phyloP scores from a whole-genome alignment of 2,888 invertebrate species.

The Deladenus siricidicola region DNA sequence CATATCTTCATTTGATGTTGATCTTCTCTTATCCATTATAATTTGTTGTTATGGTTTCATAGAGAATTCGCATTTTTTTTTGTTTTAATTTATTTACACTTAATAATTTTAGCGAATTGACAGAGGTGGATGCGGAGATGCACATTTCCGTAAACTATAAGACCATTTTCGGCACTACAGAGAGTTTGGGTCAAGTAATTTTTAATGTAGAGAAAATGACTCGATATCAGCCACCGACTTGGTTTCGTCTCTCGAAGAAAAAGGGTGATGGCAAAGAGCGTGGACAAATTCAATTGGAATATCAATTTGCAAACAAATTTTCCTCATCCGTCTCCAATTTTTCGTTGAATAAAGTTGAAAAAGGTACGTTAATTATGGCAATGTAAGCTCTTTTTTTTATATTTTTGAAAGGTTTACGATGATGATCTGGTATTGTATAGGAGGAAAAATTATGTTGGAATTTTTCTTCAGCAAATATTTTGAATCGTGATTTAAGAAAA shows the following conservation, averaged over 20 bases:
- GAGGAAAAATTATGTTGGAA: too few species aligned
- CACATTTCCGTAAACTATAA: conserved; percentile 36
- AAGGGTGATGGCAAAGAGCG: conserved; percentile 20
- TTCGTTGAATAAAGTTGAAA: conserved; percentile 34
- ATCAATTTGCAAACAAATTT: conserved; percentile 38
- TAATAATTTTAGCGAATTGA: conserved; percentile 31
- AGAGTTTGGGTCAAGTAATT: conserved; percentile 21
- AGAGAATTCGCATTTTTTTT: too few species aligned
- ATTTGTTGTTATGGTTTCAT: too few species aligned
- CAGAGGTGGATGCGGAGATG: conserved; percentile 35
- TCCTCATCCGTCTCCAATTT: conserved; percentile 36
- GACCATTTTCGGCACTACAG: conserved; percentile 34
- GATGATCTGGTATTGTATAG: too few species aligned
- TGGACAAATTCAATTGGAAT: conserved; percentile 29
- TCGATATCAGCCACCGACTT: conserved; percentile 19
- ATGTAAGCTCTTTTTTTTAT: too few species aligned
- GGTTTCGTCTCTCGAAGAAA: conserved; percentile 18
- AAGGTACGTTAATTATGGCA: conserved; percentile 30
- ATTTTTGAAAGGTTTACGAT: too few species aligned
- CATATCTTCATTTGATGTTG: too few species aligned
- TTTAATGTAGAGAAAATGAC: conserved; percentile 21
- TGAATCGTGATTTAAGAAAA: background rate
- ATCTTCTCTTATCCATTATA: too few species aligned
- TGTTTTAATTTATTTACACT: too few species aligned
- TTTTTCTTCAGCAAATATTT: too few species aligned